Percentiles rank a stretch among this genome's conserved stretches.
Conservation (phyloP, 2,888 invertebrate genomes). For the Cerastoderma edule region DNA sequence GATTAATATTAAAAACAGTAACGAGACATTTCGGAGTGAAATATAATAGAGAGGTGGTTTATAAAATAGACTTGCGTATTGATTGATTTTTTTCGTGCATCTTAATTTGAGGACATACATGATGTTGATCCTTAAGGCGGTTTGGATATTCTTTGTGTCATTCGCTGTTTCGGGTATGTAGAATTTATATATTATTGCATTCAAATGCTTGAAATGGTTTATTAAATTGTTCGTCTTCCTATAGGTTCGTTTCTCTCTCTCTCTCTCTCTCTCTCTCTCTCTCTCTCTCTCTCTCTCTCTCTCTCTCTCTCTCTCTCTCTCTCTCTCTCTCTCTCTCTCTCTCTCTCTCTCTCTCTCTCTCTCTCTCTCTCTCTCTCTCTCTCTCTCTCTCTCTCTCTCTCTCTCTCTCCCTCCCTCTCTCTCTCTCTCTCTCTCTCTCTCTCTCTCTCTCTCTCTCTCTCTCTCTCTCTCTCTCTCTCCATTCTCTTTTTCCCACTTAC, state of each 20-base stretch:
- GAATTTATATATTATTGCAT: neutral
- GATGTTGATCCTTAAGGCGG: slow-evolving; percentile 1
- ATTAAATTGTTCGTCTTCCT: too few relatives aligned
- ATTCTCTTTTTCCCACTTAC: too few relatives aligned
- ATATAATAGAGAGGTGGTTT: neutral
- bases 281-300: slow-evolving; percentile 42
- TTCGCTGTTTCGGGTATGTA: slow-evolving; percentile 7
- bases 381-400: neutral
- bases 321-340: slow-evolving; percentile 26
- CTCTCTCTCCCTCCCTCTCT: too few relatives aligned
- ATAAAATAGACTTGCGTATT: neutral
- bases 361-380: slow-evolving; percentile 40
- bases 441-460: too few relatives aligned
- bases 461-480: too few relatives aligned
- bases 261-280: slow-evolving; percentile 33
- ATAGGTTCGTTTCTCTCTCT: slow-evolving; percentile 11
- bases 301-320: slow-evolving; percentile 23
- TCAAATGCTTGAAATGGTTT: neutral
- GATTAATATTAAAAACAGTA: neutral
- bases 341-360: slow-evolving; percentile 38
- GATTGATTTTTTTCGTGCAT: neutral
- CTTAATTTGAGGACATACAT: neutral
- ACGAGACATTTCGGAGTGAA: too few relatives aligned
- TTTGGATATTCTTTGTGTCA: slow-evolving; percentile 11
- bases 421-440: too few relatives aligned